Evolutionary conservation across 2,113 vertebrate species (phyloP), one percentile per base, ranked within the genome.

Genomic region (Heterotis niloticus): DNA sequence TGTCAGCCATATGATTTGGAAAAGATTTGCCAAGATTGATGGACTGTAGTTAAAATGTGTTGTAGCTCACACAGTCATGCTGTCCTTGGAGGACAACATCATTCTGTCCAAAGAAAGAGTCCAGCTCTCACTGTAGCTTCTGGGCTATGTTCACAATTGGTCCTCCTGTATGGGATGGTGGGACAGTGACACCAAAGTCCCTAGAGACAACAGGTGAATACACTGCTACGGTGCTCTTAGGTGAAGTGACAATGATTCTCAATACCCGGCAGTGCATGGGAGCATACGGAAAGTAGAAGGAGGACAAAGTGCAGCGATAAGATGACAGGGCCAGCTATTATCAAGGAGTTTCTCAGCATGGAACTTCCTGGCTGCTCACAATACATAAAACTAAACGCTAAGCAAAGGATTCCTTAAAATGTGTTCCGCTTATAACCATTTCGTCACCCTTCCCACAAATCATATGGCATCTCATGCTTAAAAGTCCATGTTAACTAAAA

Each of bases 231-330:
- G 34, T 44, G 20, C 20, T 13, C 4, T 62, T 17, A 20, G 57
- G 10, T 13, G 17, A 13, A 17, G 17, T 17, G 17, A 20, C 11
- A 66, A 24, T 66, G 64, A 4, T 20, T 66, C 64, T 66, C 4
- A 66, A 66, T 11, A 66, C 20, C 10, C 64, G 23, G 11, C 64
- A 62, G 14, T 62, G 60, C 14, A 62, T 62, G 20, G 10, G 57
- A 59, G 10, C 57, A 10, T 59, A 59, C 17, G 54, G 52, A 68
- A 4, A 14, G 13, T 20, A 12, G 12, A 56, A 18, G 26, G 24
- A 17, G 67, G 20, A 70, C 77, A 44, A 70, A 44, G 77, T 70
- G 57, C 67, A 70, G 24, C 60, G 77, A 78, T 78, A 78, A 51
- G 77, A 29, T 70, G 67, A 75, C 24, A 62, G 26, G 24, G 67